Evolutionary conservation across 2,113 vertebrate species (phyloP), one percentile per base, ranked within the genome.

Genomic region (Bos javanicus): DNA sequence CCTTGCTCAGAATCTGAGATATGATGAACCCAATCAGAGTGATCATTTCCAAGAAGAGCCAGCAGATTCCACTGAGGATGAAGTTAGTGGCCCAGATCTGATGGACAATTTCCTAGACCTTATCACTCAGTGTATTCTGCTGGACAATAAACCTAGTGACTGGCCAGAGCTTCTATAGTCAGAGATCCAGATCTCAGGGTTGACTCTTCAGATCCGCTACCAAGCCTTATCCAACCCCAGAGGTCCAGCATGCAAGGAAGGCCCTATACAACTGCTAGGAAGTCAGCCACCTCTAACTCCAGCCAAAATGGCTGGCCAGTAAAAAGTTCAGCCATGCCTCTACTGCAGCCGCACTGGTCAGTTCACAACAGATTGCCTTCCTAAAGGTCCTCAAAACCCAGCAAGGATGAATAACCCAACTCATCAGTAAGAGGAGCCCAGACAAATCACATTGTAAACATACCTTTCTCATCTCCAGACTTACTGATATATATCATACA

Each of bases 331-430:
- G 33, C 81, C 95, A 71, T 98, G 94, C 56, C 81, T 96, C 30
- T 96, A 97, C 39, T 98, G 93, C 23, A 98, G 85, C 91, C 94
- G 97, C 36, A 13, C 93, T 50, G 85, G 67, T 56, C 97, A 98
- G 13, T 94, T 98, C 48, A 97, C 85, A 94, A 94, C 48, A 95
- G 96, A 97, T 94, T 98, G 97, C 93, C 64, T 97, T 90, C 93
- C 96, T 81, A 98, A 98, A 94, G 56, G 91, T 94, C 97, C 88
- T 88, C 46, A 86, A 91, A 83, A 95, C 80, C 81, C 76, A 92
- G 52, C 57, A 90, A 97, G 15, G 33, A 83, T 54, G 87, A 95
- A 94, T 64, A 92, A 96, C 60, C 16, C 54, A 95, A 23, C 46
- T 95, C 15, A 28, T 59, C 57, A 97, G 90, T 96, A 95, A 97